Evolutionary conservation across 1,140 invertebrate species (phyloP).

Genomic region (Glossosoma conforme): DNA sequence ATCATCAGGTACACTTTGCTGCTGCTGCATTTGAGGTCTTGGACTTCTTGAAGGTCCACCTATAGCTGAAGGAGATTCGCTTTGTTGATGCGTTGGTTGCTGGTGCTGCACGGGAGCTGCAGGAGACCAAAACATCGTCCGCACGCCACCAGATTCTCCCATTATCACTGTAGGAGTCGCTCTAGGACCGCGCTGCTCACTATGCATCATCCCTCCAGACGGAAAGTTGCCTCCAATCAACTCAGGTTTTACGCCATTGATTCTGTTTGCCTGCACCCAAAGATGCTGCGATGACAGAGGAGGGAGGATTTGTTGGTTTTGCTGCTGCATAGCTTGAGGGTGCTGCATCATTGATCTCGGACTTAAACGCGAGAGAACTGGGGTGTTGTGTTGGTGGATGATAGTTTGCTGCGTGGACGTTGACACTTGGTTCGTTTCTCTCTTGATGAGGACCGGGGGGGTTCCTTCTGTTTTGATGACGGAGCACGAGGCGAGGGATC

Average conservation of each 20-base stretch:
- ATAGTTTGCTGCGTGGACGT: background rate
- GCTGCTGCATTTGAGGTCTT: slow-evolving; percentile 47
- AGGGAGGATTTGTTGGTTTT: slow-evolving; percentile 34
- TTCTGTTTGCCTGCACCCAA: slow-evolving; percentile 59
- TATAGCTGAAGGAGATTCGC: slow-evolving; percentile 38
- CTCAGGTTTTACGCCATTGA: slow-evolving; percentile 73
- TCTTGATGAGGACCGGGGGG: slow-evolving; percentile 32
- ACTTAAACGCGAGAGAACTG: slow-evolving; percentile 37
- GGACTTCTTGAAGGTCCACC: slow-evolving; percentile 46
- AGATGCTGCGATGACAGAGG: slow-evolving; percentile 42
- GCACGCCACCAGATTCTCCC: slow-evolving; percentile 84
- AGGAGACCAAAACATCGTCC: slow-evolving; percentile 87
- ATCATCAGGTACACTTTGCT: slow-evolving; percentile 55
- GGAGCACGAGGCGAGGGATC: slow-evolving; percentile 48
- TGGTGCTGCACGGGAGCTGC: slow-evolving; percentile 51
- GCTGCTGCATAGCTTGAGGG: slow-evolving; percentile 38
- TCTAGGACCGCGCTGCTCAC: slow-evolving; percentile 51
- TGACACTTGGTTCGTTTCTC: slow-evolving; percentile 36
- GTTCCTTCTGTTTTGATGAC: slow-evolving; percentile 45
- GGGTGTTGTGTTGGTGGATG: slow-evolving; percentile 22
- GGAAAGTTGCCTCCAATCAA: slow-evolving; percentile 67
- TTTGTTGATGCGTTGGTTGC: too few species aligned
- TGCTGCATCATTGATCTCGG: slow-evolving; percentile 37
- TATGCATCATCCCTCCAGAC: slow-evolving; percentile 40
- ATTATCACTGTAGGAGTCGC: slow-evolving; percentile 84